Conservation (phyloP, 2,113 vertebrate genomes). For the Sapajus apella region DNA sequence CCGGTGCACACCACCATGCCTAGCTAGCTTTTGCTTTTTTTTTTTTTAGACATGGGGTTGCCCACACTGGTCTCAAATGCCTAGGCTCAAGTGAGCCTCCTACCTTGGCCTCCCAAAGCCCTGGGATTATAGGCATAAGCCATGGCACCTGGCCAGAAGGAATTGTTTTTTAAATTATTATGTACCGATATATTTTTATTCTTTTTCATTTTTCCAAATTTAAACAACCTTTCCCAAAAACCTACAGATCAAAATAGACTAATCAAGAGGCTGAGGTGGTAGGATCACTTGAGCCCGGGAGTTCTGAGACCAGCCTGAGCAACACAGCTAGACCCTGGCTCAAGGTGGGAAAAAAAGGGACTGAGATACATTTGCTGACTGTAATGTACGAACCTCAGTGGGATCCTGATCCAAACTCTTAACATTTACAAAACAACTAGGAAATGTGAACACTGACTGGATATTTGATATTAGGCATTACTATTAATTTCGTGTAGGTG, state of each 20-base stretch:
- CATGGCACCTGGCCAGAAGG: too few relatives aligned
- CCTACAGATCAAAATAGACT: neutral
- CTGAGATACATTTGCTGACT: neutral
- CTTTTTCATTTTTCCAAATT: neutral
- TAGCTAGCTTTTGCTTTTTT: too few relatives aligned
- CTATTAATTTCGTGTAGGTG: neutral
- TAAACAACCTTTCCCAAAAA: neutral
- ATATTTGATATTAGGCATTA: neutral
- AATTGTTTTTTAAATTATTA: too few relatives aligned
- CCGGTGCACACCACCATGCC: too few relatives aligned
- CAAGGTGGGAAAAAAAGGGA: neutral
- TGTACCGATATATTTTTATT: neutral
- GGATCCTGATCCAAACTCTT: neutral
- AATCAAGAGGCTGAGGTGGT: too few relatives aligned
- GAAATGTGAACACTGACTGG: neutral
- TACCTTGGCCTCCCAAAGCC: too few relatives aligned
- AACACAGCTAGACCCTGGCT: neutral
- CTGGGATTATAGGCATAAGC: too few relatives aligned
- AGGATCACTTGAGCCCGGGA: neutral
- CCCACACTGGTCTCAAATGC: too few relatives aligned
- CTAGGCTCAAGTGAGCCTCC: too few relatives aligned
- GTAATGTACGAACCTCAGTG: neutral
- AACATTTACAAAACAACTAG: neutral
- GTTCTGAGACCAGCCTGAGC: neutral
- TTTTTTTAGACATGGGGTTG: too few relatives aligned